A percentile compares a stretch with the other conserved stretches of the same genome.
Conservation (phyloP, 2,888 invertebrate genomes). For the Caenorhabditis macrosperma region DNA sequence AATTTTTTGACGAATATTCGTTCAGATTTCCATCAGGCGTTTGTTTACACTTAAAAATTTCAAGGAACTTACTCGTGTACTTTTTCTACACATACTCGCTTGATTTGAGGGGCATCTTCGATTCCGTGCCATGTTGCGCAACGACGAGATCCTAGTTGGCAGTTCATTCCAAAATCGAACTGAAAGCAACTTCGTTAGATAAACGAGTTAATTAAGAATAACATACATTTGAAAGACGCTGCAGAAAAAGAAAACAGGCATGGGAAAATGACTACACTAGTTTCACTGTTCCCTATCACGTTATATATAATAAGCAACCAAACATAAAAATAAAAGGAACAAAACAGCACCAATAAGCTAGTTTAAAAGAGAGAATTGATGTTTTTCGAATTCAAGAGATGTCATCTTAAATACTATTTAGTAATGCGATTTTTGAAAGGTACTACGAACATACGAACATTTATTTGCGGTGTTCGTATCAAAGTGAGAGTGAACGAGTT, state of each 20-base stretch:
- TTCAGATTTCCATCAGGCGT: too few species aligned
- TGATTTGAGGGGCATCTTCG: slow-evolving; percentile 53
- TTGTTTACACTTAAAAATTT: slow-evolving; percentile 11
- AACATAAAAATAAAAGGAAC: too few species aligned
- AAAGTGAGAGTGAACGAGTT: neutral
- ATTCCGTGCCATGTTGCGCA: slow-evolving; percentile 52
- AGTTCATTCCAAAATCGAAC: slow-evolving; percentile 9
- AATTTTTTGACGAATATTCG: too few species aligned
- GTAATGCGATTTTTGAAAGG: too few species aligned
- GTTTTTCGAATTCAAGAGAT: neutral
- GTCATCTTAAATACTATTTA: too few species aligned
- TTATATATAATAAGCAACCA: slow-evolving; percentile 39
- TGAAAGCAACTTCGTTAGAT: neutral
- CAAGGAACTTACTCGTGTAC: slow-evolving; percentile 13
- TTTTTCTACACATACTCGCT: slow-evolving; percentile 42
- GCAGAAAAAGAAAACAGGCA: neutral
- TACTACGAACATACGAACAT: too few species aligned
- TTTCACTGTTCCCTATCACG: slow-evolving; percentile 22
- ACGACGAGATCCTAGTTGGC: slow-evolving; percentile 48
- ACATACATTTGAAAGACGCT: neutral
- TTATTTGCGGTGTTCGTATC: too few species aligned
- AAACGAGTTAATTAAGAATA: neutral
- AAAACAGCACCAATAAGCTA: slow-evolving; percentile 36
- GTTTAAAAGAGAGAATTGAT: slow-evolving; percentile 17
- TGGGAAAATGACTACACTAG: neutral